Percentiles rank a stretch among this genome's conserved stretches.
These are phyloP conservation scores for Anser brachyrhynchus DNA, from an alignment of 2,113 vertebrate species.

Conservation along the genomic window DNA sequence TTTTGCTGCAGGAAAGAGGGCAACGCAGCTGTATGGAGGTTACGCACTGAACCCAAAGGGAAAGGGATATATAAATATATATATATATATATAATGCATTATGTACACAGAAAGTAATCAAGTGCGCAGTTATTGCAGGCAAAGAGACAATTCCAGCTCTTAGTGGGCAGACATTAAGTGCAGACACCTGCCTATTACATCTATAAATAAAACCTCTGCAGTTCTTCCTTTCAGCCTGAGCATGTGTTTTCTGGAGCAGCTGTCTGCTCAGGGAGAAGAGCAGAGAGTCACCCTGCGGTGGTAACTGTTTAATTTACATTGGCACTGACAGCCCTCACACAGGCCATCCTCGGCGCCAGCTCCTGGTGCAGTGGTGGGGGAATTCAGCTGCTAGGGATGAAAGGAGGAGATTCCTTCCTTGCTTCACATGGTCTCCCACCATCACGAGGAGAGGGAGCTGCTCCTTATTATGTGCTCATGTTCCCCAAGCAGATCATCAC, in stretches of 20 bases:
- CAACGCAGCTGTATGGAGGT: neutral
- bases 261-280: conserved; percentile 57
- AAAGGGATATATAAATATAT: neutral
- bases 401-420: conserved; percentile 24
- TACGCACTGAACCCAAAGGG: neutral
- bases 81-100: neutral
- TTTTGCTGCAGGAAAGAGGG: conserved; percentile 24
- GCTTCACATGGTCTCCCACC: accelerated
- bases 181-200: conserved; percentile 27
- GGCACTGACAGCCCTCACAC: conserved; percentile 1
- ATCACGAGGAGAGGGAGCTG: neutral
- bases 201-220: conserved; percentile 60
- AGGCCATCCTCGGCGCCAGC: neutral
- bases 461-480: accelerated
- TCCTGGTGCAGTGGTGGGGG: conserved; percentile 22
- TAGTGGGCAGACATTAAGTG: conserved; percentile 20
- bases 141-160: conserved; percentile 31
- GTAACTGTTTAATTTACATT: conserved; percentile 69
- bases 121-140: conserved; percentile 11
- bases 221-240: conserved; percentile 25
- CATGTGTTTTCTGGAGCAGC: conserved; percentile 67
- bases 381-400: conserved; percentile 46
- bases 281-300: conserved; percentile 65
- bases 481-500: neutral
- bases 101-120: conserved; percentile 44